Conservation (phyloP, 2,888 invertebrate genomes). For the Agriotes lineatus region DNA sequence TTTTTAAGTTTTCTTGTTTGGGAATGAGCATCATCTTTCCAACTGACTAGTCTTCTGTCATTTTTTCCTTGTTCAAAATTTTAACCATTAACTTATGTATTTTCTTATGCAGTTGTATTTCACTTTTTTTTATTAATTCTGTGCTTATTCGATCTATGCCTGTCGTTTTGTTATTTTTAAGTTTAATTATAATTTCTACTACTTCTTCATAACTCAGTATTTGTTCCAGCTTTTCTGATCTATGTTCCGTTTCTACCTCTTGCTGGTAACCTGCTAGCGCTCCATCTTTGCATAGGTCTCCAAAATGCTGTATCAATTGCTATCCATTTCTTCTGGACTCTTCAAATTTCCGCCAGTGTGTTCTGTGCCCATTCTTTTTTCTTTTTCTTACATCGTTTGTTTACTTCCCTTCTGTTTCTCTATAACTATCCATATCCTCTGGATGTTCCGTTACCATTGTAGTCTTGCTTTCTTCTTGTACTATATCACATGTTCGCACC, state of each 20-base stretch:
- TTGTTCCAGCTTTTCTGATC: conserved; percentile 8
- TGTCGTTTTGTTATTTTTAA: background rate
- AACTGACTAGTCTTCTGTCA: background rate
- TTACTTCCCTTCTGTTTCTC: conserved; percentile 5
- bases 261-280: background rate
- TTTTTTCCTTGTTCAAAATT: background rate
- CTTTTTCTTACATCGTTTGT: conserved; percentile 11
- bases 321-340: background rate
- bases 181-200: conserved; percentile 7
- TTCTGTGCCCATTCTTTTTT: conserved; percentile 17
- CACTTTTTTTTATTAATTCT: background rate
- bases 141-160: background rate
- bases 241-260: background rate
- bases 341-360: conserved; percentile 8
- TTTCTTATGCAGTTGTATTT: background rate
- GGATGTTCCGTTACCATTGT: no score
- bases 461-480: no score
- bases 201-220: conserved; percentile 11
- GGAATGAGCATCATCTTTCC: background rate
- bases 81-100: background rate
- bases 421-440: conserved; percentile 1
- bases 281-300: conserved; percentile 15
- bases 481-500: no score
- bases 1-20: background rate
- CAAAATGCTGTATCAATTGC: conserved; percentile 13